Base-by-base conservation (phyloP, 2,888 invertebrate genomes). In the Eupithecia inturbata region DNA sequence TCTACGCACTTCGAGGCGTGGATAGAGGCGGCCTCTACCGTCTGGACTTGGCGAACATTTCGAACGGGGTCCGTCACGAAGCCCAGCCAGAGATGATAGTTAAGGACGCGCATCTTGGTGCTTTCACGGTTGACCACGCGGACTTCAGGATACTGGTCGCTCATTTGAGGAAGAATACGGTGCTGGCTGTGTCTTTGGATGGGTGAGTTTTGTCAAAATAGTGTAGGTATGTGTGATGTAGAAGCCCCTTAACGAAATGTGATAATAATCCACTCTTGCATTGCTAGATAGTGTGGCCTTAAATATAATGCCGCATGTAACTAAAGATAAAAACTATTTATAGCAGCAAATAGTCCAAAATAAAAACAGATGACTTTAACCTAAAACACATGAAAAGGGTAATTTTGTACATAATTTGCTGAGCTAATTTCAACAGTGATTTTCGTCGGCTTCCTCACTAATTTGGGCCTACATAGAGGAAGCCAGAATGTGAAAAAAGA, bases 111-210 rank as follows among this genome's bases (percentile, higher is more conserved):
- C 93, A 96, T 82, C 92, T 98, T n/a, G 97, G 97, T 7, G 97
- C 97, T 0, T 98, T 98, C 84, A 96, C 97, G 0, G 96, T 98
- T 0, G 98, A 98, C 85, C 97, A 97, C 82, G 95, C 96, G 0
- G 97, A 97, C 86, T 97, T 98, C 84, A 95, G 97, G 75, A 91
- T 98, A 7, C 95, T 98, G 16, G 96, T 97, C 2, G 96, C 98
- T 0, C 96, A 97, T 86, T 96, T 97, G 74, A 94, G 95, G 45
- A 95, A 96, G 71, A 98, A 98, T 82, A 97, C 97, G 0, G 96
- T 98, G 4, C 94, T 97, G 79, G 96, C 97, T 0, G 96, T 98
- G 7, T 97, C 97, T 3, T 90, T 98, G 16, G 98, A 98, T 87
- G 98, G 98, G 96, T 96, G 89, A 90, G 78, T 70, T 31, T 53